Percentiles rank a stretch among this genome's conserved stretches.
Evolutionary conservation across 2,888 invertebrate genomes (phyloP).

Genomic region (Aphrophora alni): DNA sequence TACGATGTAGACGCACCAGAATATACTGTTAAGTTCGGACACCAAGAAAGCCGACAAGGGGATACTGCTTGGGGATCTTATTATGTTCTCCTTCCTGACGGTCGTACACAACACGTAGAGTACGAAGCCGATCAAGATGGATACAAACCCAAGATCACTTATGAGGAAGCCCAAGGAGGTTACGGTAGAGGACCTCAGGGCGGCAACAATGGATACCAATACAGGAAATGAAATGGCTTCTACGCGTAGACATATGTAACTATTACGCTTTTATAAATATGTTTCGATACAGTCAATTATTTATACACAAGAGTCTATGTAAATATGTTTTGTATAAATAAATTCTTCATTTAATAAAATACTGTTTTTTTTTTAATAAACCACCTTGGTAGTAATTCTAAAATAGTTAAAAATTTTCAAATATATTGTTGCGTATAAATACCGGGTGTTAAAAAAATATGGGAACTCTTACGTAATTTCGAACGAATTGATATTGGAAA

Average conservation of each 20-base stretch:
- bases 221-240: not conserved
- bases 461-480: too few relatives aligned
- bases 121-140: constrained; percentile 84
- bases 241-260: not conserved
- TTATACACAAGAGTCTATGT: not conserved
- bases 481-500: too few relatives aligned
- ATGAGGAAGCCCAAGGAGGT: constrained; percentile 65
- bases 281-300: not conserved
- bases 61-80: constrained; percentile 83
- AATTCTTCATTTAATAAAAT: not conserved
- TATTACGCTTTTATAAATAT: not conserved
- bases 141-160: constrained; percentile 81
- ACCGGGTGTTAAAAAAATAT: too few relatives aligned
- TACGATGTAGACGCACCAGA: constrained; percentile 84
- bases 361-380: not conserved
- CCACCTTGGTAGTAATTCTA: too few relatives aligned
- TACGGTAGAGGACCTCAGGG: constrained; percentile 44
- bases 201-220: not conserved
- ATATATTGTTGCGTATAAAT: too few relatives aligned
- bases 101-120: constrained; percentile 84
- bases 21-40: constrained; percentile 81
- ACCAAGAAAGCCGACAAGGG: constrained; percentile 83
- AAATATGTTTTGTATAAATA: constrained; percentile 5
- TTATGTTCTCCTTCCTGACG: constrained; percentile 85
- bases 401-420: too few relatives aligned